Evolutionary conservation across 2,113 vertebrate genomes (phyloP), one percentile per base, ranked within the genome.

Genomic region (Symphodus melops): DNA sequence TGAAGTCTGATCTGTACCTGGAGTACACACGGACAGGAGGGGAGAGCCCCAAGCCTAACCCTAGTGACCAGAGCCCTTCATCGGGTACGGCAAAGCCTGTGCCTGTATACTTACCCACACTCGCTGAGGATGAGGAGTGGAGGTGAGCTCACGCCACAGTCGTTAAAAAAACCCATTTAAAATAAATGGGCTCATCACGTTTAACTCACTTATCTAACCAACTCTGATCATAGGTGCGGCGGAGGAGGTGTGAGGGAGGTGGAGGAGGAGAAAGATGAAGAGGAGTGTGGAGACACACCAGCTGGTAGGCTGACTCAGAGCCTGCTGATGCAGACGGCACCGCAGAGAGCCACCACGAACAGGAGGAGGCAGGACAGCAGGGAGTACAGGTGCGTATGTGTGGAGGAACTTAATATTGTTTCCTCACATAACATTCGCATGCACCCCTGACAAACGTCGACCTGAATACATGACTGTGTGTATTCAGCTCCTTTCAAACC

Each of bases 1-100:
- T 99, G 46, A 98, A 97, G 91, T 99, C 98, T 0, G 96, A 99
- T 90, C 94, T 97, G 89, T 99, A 98, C 91, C 93, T 99, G 94
- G 96, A 96, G 63, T 97, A 96, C 88, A 96, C 96, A 0, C 94
- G 96, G 88, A 96, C 96, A 41, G 97, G 97, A 82, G 95, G 95
- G 42, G 97, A 98, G 92, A 98, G 97, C 86, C 97, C 97, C 8
- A 96, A 98, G 91, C 94, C 95, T 54, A 96, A 95, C 69, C 87
- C 90, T 71, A 96, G 94, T 0, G 96, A 97, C 88, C 97, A 96
- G 16, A 96, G 96, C 91, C 95, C 96, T 0, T 95, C 95, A 14
- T 96, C 96, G 0, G 97, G 95, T 65, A 93, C 94, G 19, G 95
- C 95, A 66, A 97, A 96, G 91, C 92, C 94, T 10, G 76, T 95